These are phyloP conservation scores for Penaeus japonicus DNA, from an alignment of 1,140 invertebrate species.

Conservation along the genomic window DNA sequence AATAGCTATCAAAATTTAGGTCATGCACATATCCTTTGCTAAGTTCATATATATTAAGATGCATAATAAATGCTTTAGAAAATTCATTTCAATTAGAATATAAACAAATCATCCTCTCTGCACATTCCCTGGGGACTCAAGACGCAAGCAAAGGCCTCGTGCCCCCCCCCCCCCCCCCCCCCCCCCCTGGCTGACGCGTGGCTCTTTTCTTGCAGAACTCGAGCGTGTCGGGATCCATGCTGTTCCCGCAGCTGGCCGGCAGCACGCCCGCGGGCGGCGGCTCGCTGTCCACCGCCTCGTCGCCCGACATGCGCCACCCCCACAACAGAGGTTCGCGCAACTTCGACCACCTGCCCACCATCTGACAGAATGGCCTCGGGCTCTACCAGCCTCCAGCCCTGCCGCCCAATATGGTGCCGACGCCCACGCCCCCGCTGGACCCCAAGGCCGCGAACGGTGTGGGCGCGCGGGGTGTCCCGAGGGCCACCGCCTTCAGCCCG, in stretches of 20 bases:
- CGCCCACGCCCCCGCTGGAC: conserved; percentile 8
- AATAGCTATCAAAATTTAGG: no score
- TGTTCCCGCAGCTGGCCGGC: conserved; percentile 47
- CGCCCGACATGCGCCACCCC: conserved; percentile 35
- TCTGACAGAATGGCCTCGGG: conserved; percentile 48
- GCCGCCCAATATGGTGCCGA: conserved; percentile 16
- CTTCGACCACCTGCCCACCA: conserved; percentile 47
- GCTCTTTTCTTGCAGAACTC: conserved; percentile 29
- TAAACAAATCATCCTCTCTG: no score
- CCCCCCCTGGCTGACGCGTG: not conserved
- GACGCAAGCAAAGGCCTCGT: no score
- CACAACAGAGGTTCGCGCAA: conserved; percentile 35
- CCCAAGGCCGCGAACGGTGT: not conserved
- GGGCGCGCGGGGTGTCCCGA: not conserved
- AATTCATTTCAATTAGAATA: no score
- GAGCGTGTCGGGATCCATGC: conserved; percentile 39
- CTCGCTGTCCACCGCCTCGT: conserved; percentile 43
- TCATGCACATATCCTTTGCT: no score
- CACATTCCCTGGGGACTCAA: no score
- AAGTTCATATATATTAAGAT: no score
- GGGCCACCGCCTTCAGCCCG: not conserved
- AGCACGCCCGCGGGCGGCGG: conserved; percentile 20
- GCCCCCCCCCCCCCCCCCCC: not conserved
- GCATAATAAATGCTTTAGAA: no score
- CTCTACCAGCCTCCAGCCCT: not conserved